Base-by-base conservation (phyloP, 2,113 vertebrate species). In the Ondatra zibethicus region DNA sequence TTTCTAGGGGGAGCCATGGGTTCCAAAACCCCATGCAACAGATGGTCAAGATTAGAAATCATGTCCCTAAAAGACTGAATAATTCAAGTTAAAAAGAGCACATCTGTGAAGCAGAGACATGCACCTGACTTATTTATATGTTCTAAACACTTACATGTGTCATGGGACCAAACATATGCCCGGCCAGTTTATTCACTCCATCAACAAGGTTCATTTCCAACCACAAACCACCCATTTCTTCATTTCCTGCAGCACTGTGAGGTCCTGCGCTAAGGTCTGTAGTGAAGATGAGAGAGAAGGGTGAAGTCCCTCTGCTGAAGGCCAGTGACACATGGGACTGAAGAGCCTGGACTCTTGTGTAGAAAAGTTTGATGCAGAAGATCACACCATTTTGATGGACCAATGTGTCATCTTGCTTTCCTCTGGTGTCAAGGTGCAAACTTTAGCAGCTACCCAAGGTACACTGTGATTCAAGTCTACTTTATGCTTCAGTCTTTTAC, bases 61-160 rank as follows among this genome's bases (percentile, higher is more conserved):
- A 58, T 92, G 85, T 95, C 89, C 77, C 91, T 81, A 19, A 87
- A 97, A 96, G 88, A 84, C 88, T 97, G 81, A 97, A 95, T 96
- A 95, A 95, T 96, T 97, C 96, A 96, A 68, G 77, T 93, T 61
- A 94, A 95, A 82, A 95, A 80, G 52, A 72, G 47, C 55, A 72
- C 89, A 96, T 95, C 95, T 97, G 93, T 86, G 91, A 95, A 70
- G 82, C 33, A 70, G 90, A 93, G 92, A 42, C 39, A 66, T 23
- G 84, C 87, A 96, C 88, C 93, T 96, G 82, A 96, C 77, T 95
- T 95, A 96, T 94, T 97, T 95, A 95, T 96, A 87, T 87, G 72
- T 72, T 94, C 45, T 93, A 97, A 98, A 87, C 23, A 68, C 76
- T 94, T 89, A 72, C 81, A 33, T 16, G 19, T 86, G 42, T 92